Evolutionary conservation across 2,797 vertebrate genomes (phyloP), one percentile per base, ranked within the genome.

Genomic region (Calcarius lapponicus): DNA sequence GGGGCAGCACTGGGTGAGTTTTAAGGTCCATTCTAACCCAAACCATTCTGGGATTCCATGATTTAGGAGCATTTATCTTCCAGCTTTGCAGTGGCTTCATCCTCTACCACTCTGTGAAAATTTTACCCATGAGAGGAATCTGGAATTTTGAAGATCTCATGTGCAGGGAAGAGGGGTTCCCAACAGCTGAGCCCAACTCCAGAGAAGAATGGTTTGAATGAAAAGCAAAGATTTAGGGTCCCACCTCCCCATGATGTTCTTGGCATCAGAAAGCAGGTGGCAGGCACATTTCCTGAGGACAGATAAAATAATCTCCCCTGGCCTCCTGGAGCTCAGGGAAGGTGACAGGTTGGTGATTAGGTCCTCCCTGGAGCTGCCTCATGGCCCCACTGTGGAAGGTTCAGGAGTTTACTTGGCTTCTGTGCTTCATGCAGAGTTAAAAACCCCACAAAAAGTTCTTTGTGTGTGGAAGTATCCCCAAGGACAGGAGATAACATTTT

Each of bases 391-490:
- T 65, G 36, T 25, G 54, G 42, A 72, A 45, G 13, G 76, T 86
- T 94, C 86, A 86, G 76, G 50, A 73, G 73, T 95, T 93, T 70
- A 79, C 10, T 95, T 95, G 90, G 83, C 71, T 84, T 60, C 86
- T 86, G 67, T 81, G 36, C n/a, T 80, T 90, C 40, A 9, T 13
- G 56, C 73, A 1, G 7, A 69, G 62, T 11, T 60, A 58, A 84
- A 75, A 75, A 57, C 5, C 65, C 72, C 65, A 54, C 76, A 93
- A 70, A 24, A 88, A 32, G 62, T 10, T 50, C 26, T 50, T 16
- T 92, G 29, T 89, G 51, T 87, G 51, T n/a, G 78, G 10, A 90
- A 92, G 13, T 31, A 45, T 54, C 74, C 71, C 89, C 76, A 66
- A 82, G 84, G 51, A 57, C 20, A 72, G 43, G 28, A 36, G 43